Evolutionary conservation across 2,888 invertebrate genomes (phyloP).

Genomic region (Azorinus chamasolen): DNA sequence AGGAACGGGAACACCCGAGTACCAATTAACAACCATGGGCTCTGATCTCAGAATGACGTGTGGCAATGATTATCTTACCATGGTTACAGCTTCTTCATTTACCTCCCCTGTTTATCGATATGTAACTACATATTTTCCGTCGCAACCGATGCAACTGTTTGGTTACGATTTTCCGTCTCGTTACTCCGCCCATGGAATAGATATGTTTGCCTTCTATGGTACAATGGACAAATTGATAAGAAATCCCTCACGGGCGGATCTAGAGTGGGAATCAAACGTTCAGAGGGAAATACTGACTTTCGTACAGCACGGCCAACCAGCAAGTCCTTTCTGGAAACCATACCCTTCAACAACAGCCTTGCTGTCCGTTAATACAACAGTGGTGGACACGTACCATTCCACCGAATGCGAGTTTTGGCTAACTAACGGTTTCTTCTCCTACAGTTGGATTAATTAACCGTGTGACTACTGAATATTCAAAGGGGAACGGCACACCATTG

Average conservation of each 20-base stretch:
- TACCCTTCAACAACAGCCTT: constrained; percentile 24
- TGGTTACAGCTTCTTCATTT: constrained; percentile 26
- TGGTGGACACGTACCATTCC: constrained; percentile 30
- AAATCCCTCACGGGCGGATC: constrained; percentile 2
- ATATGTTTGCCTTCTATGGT: constrained; percentile 36
- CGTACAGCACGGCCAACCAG: constrained; percentile 20
- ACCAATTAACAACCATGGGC: constrained; percentile 37
- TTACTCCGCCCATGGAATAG: constrained; percentile 48
- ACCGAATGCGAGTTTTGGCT: constrained; percentile 49
- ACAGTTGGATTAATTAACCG: constrained; percentile 47
- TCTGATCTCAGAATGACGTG: constrained; percentile 28
- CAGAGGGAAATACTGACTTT: constrained; percentile 21
- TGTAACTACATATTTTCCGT: constrained; percentile 31
- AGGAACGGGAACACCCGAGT: constrained; percentile 18
- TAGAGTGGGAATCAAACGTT: constrained; percentile 2
- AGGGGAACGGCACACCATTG: too few relatives aligned
- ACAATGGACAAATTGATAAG: constrained; percentile 7
- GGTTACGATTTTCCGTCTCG: constrained; percentile 5
- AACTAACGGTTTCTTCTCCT: constrained; percentile 47
- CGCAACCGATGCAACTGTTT: neutral
- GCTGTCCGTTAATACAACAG: constrained; percentile 18
- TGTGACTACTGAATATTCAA: too few relatives aligned
- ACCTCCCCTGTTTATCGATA: constrained; percentile 50
- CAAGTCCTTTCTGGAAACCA: constrained; percentile 7
- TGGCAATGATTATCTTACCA: constrained; percentile 38